Base-by-base conservation (phyloP, 1,140 invertebrate species). In the Bombus waltoni region DNA sequence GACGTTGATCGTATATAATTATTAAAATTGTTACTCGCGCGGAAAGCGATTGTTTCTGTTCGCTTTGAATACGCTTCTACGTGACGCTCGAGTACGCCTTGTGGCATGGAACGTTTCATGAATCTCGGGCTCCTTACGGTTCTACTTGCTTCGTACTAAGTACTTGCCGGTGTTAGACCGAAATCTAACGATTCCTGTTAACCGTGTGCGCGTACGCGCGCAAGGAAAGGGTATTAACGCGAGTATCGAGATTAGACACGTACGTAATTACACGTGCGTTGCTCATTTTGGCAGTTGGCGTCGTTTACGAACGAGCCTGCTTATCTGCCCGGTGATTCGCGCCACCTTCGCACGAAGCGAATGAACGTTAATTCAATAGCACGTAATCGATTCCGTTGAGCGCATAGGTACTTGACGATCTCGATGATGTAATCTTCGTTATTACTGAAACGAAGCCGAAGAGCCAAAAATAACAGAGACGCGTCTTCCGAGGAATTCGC, bases 231-330 rank as follows among this genome's bases (percentile, higher is more conserved):
- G 53, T 79, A 84, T 84, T 71, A 79, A 57, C 53, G 40, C 10
- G 10, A 28, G 66, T 79, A 84, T 84, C 75, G 53, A 59, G 18
- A 53, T 53, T 53, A 53, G 18, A 53, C 47, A 53, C 47, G 47
- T 53, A 53, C 47, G 76, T 79, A 79, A 84, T 84, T 79, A 44
- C 75, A 72, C 53, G 66, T 84, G 71, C 83, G 83, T 44, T 84
- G 75, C 76, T 79, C 83, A 53, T 70, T 84, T 84, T 53, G 47
- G 47, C 53, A n/a, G 66, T 72, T 42, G 32, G 11, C 42, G 8
- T 22, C 53, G 80, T 10, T 77, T 62, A 53, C 47, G 47, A 53
- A 53, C 47, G 62, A 47, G 38, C 22, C 15, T 59, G 66, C 32
- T 62, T 79, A 84, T 79, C 40, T 59, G 32, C 1, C 15, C 38